A percentile compares a stretch with the other conserved stretches of the same genome.
Evolutionary conservation across 1,140 invertebrate species (phyloP).

Genomic region (Drosophila repletoides): DNA sequence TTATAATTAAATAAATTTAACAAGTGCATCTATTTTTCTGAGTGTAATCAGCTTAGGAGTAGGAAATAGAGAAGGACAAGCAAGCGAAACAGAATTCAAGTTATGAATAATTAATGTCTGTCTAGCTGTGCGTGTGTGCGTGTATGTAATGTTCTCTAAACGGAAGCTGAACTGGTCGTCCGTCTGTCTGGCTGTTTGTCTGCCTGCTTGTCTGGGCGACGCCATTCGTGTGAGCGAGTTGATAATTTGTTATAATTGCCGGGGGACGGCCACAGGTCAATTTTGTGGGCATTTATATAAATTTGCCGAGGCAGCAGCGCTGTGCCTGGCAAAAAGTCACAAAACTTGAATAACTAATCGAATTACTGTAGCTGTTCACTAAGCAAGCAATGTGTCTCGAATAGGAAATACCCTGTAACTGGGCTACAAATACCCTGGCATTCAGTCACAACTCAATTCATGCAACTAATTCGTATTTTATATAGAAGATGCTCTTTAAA

Average conservation of each 20-base stretch:
- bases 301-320: conserved; percentile 61
- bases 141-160: conserved; percentile 26
- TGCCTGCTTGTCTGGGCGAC: conserved; percentile 13
- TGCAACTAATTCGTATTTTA: too few relatives aligned
- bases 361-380: conserved; percentile 9
- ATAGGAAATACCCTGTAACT: too few relatives aligned
- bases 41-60: conserved; percentile 6
- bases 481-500: too few relatives aligned
- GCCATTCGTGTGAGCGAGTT: conserved; percentile 70
- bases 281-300: conserved; percentile 78
- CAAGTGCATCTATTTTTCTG: too few relatives aligned
- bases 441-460: too few relatives aligned
- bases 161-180: conserved; percentile 34
- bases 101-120: conserved; percentile 78
- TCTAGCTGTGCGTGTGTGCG: conserved; percentile 37
- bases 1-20: too few relatives aligned
- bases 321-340: conserved; percentile 22
- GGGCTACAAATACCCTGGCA: too few relatives aligned
- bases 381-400: too few relatives aligned
- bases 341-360: conserved; percentile 20
- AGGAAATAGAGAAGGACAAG: too few relatives aligned
- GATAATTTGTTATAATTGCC: conserved; percentile 80
- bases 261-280: conserved; percentile 74
- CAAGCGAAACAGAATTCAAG: conserved; percentile 49
- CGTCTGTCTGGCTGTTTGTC: conserved; percentile 11